Conservation (phyloP, 2,888 invertebrate genomes). For the Acrocera orbiculus region DNA sequence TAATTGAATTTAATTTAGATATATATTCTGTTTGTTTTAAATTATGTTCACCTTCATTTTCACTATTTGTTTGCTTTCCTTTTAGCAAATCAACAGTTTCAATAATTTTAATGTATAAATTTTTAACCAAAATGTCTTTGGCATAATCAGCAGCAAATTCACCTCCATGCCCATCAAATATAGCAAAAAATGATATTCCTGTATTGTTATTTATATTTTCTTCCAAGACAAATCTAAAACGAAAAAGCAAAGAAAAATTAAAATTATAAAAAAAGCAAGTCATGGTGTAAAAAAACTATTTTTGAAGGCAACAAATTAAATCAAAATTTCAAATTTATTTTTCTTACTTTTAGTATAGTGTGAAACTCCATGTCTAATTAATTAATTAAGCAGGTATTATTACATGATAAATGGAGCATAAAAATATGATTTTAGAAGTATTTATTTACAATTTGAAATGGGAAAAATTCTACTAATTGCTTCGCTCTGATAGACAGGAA, state of each 20-base stretch:
- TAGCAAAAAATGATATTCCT: slow-evolving; percentile 73
- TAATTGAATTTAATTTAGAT: slow-evolving; percentile 15
- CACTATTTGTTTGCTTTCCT: slow-evolving; percentile 32
- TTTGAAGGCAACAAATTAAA: too few relatives aligned
- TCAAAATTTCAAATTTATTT: too few relatives aligned
- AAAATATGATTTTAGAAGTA: too few relatives aligned
- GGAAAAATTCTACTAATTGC: too few relatives aligned
- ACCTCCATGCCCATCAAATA: slow-evolving; percentile 92
- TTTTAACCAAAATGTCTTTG: slow-evolving; percentile 69
- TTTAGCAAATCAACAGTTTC: slow-evolving; percentile 51
- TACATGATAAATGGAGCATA: too few relatives aligned
- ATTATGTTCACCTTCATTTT: slow-evolving; percentile 19
- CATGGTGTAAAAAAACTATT: too few relatives aligned
- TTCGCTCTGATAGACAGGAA: too few relatives aligned
- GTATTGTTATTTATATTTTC: slow-evolving; percentile 64
- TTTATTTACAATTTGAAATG: too few relatives aligned
- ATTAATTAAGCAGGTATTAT: too few relatives aligned
- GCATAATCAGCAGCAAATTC: slow-evolving; percentile 90
- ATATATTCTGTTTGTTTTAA: slow-evolving; percentile 22
- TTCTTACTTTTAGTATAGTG: too few relatives aligned
- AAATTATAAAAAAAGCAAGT: not conserved
- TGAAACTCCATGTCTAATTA: too few relatives aligned
- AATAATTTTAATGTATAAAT: slow-evolving; percentile 55
- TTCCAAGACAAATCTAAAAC: slow-evolving; percentile 54
- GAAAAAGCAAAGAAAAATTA: not conserved